These are phyloP conservation scores for Polydrusus cervinus DNA, from an alignment of 2,888 invertebrate genomes.

Conservation along the genomic window DNA sequence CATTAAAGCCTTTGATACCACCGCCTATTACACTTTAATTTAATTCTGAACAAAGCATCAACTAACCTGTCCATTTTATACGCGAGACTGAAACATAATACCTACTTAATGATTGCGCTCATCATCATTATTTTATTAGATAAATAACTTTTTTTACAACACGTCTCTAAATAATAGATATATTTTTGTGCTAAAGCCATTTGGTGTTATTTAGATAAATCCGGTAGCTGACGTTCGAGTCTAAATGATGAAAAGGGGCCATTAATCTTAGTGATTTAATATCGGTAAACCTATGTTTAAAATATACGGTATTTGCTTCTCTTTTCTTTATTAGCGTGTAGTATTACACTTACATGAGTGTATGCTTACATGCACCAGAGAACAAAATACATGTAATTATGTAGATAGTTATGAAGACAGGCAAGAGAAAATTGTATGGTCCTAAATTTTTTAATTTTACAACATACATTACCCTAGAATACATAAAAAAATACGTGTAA, in stretches of 20 bases:
- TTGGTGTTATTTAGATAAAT: conserved; percentile 24
- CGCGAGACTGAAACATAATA: conserved; percentile 31
- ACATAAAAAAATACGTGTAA: no score
- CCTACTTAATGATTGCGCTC: conserved; percentile 27
- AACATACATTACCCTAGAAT: no score
- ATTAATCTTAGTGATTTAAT: conserved; percentile 26
- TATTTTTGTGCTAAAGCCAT: conserved; percentile 23
- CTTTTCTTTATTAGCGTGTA: neutral
- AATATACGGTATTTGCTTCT: conserved; percentile 5
- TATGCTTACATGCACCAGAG: no score
- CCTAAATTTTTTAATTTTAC: no score
- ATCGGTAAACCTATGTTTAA: conserved; percentile 19
- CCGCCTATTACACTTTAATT: conserved; percentile 32
- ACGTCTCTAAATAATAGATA: conserved; percentile 26
- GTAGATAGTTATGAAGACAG: no score
- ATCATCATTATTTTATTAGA: conserved; percentile 31
- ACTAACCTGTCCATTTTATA: conserved; percentile 28
- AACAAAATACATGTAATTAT: no score
- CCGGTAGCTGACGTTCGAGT: conserved; percentile 27
- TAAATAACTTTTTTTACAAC: conserved; percentile 23
- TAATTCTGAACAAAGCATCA: conserved; percentile 31
- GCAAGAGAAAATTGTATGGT: no score
- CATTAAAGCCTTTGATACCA: conserved; percentile 25
- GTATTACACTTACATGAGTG: neutral
- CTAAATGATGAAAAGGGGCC: conserved; percentile 18